These are phyloP conservation scores for Pantelozetes paolii DNA, from an alignment of 2,888 invertebrate species.

Conservation along the genomic window DNA sequence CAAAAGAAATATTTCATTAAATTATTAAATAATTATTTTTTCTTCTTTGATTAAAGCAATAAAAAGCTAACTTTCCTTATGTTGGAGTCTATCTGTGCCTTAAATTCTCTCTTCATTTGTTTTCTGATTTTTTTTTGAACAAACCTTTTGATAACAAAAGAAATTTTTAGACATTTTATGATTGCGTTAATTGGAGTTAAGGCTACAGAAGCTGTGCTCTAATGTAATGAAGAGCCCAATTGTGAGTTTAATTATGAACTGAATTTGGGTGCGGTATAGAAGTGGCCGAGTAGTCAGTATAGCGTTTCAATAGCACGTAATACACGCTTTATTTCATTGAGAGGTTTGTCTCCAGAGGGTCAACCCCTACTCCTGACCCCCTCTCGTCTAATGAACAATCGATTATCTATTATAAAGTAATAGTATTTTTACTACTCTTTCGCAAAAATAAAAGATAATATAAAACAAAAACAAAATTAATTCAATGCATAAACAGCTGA, in stretches of 20 bases:
- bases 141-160: background rate
- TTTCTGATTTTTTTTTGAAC: too few relatives aligned
- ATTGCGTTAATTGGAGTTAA: background rate
- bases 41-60: too few relatives aligned
- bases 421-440: background rate
- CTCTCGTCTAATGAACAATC: constrained; percentile 28
- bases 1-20: too few relatives aligned
- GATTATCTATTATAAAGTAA: constrained; percentile 29
- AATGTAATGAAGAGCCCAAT: constrained; percentile 3
- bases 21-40: too few relatives aligned
- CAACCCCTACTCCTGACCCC: background rate
- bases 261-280: constrained; percentile 32
- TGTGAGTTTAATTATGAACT: constrained; percentile 19
- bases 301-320: constrained; percentile 30
- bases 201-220: constrained; percentile 23
- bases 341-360: constrained; percentile 24
- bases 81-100: too few relatives aligned
- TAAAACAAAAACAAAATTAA: constrained; percentile 3
- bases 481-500: background rate
- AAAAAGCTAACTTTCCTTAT: too few relatives aligned
- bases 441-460: background rate
- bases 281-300: constrained; percentile 19
- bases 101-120: too few relatives aligned
- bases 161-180: background rate
- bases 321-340: constrained; percentile 18